Base-by-base conservation (phyloP, 2,888 invertebrate genomes). In the Erpobdella octoculata region DNA sequence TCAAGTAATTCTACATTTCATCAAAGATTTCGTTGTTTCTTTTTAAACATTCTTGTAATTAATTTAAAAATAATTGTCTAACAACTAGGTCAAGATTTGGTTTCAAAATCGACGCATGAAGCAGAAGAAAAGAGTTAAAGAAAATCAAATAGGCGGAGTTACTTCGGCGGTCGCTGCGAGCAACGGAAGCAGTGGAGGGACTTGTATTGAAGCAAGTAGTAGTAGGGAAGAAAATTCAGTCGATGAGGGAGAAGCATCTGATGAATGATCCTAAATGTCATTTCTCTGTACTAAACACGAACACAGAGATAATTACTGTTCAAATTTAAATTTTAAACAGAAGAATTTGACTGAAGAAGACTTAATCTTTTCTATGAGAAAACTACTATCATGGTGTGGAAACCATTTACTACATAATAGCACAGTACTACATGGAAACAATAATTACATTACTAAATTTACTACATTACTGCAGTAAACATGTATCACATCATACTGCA, bases 1-100 rank as follows among this genome's bases (percentile, higher is more conserved):
- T 1, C 95, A 96, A 86, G 81, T 81, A 46, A 83, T 48, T 48
- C 18, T 48, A 6, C 48, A 6, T 48, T 6, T 48, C 25, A 6
- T 48, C 25, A 41, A 41, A 12, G 18, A 41, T 12, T 12, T 18
- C 41, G 18, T 41, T 18, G 18, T 41, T 18, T 41, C 9, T 41
- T 12, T 18, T 12, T 41, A 12, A 12, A 41, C 18, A 18, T 41
- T 18, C 9, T 12, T 18, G 18, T 41, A 9, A 18, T 53, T 53
- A 1, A 53, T 4, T n/a, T 53, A 28, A 6, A n/a, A 21, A 53
- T 8, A 21, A 9, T 18, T n/a, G 28, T 25, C 53, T n/a, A 6
- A 9, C 21, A 1, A 33, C 12, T 31, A 69, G 69, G 69, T 69
- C 18, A 69, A 69, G 36, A 69, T 69, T 28, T 69, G 69, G 69